Base-by-base conservation (phyloP, 2,113 vertebrate species). In the Gallinago undulata region DNA sequence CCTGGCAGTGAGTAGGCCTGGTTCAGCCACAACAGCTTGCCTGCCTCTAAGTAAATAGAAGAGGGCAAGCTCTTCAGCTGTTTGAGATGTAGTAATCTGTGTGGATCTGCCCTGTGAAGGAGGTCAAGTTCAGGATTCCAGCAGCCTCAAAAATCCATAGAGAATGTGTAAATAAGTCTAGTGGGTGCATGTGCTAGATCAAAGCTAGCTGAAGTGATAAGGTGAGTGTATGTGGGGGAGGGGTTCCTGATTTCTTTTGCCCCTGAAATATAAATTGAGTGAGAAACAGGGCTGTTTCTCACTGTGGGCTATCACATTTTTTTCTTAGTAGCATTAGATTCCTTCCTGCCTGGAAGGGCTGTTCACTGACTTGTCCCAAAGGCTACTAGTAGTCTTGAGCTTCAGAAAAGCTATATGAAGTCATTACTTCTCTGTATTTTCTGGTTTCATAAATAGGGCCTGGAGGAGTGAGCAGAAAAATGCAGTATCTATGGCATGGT, bases 401-500 rank as follows among this genome's bases (percentile, higher is more conserved):
- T 77, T 67, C 37, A 69, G 45, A 50, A 84, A 56, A 86, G 12
- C 30, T 33, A 0, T 47, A 9, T 82, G 37, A 67, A 68, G 31
- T 59, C 27, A 39, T 60, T 72, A 8, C 6, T 28, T 76, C 16
- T 16, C 7, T 23, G 13, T 35, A 4, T 11, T 75, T 70, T 60
- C 35, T 45, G 16, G 55, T 81, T 90, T 80, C 39, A 60, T 91
- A 85, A 91, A 56, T 8, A 73, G 12, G 5, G 33, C 27, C 55
- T 62, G 78, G 45, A 88, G 85, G 39, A 73, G n/a, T n/a, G 30
- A 22, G 48, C 13, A 84, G 48, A 22, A 75, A 72, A 66, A 25
- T 23, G 19, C 14, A 28, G 0, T 43, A 13, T 75, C 17, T 75
- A 0, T 0, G 1, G 37, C 12, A 4, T 22, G 16, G 12, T 48